Base-by-base conservation (phyloP, 2,797 vertebrate genomes). In the Oreochromis mossambicus region DNA sequence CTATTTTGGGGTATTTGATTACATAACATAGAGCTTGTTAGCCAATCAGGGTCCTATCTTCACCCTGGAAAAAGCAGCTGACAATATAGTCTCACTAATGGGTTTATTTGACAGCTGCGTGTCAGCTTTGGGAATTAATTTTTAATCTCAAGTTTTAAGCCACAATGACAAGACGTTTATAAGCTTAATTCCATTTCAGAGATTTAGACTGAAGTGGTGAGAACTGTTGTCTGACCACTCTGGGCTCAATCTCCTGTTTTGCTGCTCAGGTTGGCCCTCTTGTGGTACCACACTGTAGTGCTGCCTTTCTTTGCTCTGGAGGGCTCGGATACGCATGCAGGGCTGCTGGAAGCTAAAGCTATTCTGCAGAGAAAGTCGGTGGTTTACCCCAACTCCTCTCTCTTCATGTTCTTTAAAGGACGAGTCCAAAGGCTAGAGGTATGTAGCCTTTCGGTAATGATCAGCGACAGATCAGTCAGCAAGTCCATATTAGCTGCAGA, bases 351-450 rank as follows among this genome's bases (percentile, higher is more conserved):
- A 88, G 99, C 99, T n/a, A 99, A 99, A 93, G 97, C 98, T 70
- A 99, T 99, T 91, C 97, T 99, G 82, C 97, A 96, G 89, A 98
- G 97, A 85, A 99, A 99, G 93, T 98, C 98, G 38, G 95, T 98
- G 89, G 97, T 98, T 86, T 99, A 99, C 92, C 99, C 99, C 76
- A 99, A 99, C 96, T 99, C 99, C 8, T 99, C 99, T 83, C 97
- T 99, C 87, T 99, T 99, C 92, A 99, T 99, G 96, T 99, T 99
- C 95, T 99, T 99, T 93, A 98, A 98, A 92, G 99, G 99, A 93
- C 97, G 99, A 85, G 98, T 99, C 92, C 98, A 99, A 81, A 96
- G 99, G 92, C 95, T 99, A 87, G 98, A 99, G 98, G 99, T 99
- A 96, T 1, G 87, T 83, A 63, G n/a, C 32, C 58, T 63, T 63